phyloP scores from a whole-genome alignment of 2,113 vertebrate genomes.

The Carassius auratus region DNA sequence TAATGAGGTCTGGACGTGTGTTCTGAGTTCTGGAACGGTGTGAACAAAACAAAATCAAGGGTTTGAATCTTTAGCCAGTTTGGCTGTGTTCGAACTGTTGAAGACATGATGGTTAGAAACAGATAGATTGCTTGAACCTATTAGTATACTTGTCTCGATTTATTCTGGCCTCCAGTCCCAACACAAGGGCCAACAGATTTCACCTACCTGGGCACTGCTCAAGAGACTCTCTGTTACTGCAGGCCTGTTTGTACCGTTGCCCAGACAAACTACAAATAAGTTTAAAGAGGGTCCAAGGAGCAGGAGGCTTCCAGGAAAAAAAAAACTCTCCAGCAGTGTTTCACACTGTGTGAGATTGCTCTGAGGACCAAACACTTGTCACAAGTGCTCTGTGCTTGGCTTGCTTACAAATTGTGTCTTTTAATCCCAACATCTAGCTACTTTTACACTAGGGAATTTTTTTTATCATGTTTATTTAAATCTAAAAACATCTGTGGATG shows the following conservation, averaged over 20 bases:
- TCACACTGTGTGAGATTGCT: background rate
- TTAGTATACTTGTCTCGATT: background rate
- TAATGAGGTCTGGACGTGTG: background rate
- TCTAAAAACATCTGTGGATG: background rate
- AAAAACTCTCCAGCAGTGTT: background rate
- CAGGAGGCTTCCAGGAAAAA: background rate
- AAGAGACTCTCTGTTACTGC: conserved; percentile 41
- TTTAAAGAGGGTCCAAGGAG: background rate
- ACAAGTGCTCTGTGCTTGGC: conserved; percentile 33
- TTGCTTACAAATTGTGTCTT: conserved; percentile 29
- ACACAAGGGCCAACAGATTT: conserved; percentile 7
- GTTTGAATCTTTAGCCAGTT: background rate
- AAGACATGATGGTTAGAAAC: background rate
- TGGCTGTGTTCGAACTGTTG: background rate
- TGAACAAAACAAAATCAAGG: background rate
- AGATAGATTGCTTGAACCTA: background rate
- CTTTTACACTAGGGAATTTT: background rate
- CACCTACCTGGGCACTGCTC: background rate
- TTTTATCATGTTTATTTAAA: background rate
- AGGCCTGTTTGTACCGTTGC: background rate
- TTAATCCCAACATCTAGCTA: conserved; percentile 18
- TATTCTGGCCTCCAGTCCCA: background rate
- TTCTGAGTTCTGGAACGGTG: background rate
- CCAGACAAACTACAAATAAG: conserved; percentile 34
- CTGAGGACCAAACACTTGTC: background rate